phyloP scores from a whole-genome alignment of 1,140 invertebrate genomes.

The Rhagoletis zephyria region DNA sequence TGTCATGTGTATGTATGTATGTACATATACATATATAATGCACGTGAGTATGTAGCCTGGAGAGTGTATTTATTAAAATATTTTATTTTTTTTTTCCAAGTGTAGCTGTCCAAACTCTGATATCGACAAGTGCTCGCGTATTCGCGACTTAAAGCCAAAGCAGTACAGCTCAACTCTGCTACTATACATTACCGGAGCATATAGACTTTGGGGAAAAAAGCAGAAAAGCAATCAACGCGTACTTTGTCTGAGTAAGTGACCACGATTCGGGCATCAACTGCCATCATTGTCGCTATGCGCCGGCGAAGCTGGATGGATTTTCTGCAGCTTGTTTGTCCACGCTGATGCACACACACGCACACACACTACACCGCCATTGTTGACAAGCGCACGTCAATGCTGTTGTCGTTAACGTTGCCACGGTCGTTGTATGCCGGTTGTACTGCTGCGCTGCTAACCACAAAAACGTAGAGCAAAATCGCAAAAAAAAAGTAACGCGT shows the following conservation, averaged over 20 bases:
- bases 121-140: neutral
- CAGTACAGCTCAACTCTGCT: neutral
- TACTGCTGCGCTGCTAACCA: neutral
- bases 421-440: too few relatives aligned
- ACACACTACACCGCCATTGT: neutral
- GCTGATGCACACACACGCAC: neutral
- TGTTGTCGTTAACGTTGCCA: neutral
- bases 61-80: neutral
- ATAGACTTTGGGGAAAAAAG: too few relatives aligned
- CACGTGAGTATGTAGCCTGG: neutral
- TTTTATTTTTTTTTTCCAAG: neutral
- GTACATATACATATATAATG: neutral
- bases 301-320: slow-evolving; percentile 11
- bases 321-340: neutral
- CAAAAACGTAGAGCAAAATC: neutral
- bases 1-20: neutral
- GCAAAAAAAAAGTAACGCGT: neutral
- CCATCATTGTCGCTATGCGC: slow-evolving; percentile 29
- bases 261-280: slow-evolving; percentile 43
- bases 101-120: neutral
- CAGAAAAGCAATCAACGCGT: slow-evolving; percentile 26
- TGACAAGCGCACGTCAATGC: slow-evolving; percentile 39
- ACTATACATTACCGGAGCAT: neutral
- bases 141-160: slow-evolving; percentile 32
- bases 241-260: slow-evolving; percentile 29